Percentiles rank a stretch among this genome's conserved stretches.
phyloP scores from a whole-genome alignment of 2,113 vertebrate species.

The Ondatra zibethicus region DNA sequence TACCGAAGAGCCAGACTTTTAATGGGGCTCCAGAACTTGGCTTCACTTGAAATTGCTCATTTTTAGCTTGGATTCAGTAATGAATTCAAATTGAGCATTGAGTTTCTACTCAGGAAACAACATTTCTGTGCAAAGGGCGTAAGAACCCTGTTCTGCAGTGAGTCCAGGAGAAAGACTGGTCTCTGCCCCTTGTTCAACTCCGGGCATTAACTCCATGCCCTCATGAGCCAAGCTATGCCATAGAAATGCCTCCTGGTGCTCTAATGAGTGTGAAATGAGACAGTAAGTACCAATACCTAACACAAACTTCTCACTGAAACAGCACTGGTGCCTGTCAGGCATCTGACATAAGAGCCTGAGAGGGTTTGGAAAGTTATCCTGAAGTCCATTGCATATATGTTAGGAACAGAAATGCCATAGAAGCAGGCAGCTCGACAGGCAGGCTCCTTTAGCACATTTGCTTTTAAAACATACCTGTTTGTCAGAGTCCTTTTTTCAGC shows the following conservation, averaged over 20 bases:
- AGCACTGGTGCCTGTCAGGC: neutral
- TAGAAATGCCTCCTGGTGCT: constrained; percentile 2
- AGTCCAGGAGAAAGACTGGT: fast-evolving
- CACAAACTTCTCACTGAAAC: neutral
- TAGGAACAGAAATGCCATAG: neutral
- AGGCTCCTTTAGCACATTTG: neutral
- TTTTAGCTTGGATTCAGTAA: neutral
- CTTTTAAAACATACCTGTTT: neutral
- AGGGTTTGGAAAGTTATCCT: neutral
- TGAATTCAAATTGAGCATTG: neutral
- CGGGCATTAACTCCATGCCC: neutral
- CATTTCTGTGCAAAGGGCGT: neutral
- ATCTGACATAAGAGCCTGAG: neutral
- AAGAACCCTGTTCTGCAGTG: neutral
- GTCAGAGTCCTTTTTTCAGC: constrained; percentile 1
- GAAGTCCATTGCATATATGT: neutral
- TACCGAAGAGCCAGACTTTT: neutral
- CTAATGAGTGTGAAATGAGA: neutral
- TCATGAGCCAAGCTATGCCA: neutral
- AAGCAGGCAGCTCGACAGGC: neutral
- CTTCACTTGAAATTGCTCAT: neutral
- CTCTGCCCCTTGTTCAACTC: neutral
- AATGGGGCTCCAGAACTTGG: neutral
- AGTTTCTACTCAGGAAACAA: neutral
- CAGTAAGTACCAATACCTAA: neutral